Percentiles rank a stretch among this genome's conserved stretches.
These are phyloP conservation scores for Colius striatus DNA, from an alignment of 2,113 vertebrate species.

Conservation along the genomic window DNA sequence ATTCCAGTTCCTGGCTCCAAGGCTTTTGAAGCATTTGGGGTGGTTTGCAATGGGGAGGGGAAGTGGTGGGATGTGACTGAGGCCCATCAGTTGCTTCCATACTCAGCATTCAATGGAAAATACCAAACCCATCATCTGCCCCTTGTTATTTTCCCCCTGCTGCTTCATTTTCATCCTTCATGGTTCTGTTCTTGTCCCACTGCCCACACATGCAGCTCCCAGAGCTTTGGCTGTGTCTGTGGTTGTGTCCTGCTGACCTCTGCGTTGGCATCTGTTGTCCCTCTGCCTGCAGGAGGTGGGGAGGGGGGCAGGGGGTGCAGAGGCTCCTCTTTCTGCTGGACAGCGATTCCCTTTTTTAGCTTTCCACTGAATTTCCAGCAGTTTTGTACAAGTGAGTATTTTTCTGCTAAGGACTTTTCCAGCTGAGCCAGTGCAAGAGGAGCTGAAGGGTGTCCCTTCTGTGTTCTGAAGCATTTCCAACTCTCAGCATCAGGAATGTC, in stretches of 20 bases:
- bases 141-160: neutral
- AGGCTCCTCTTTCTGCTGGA: neutral
- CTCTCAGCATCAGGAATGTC: neutral
- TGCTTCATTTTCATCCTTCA: neutral
- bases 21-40: neutral
- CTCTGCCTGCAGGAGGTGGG: neutral
- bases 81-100: slow-evolving; percentile 24
- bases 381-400: neutral
- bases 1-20: neutral
- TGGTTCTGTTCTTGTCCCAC: neutral
- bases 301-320: accelerated
- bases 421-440: neutral
- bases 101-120: neutral
- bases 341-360: neutral
- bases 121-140: neutral
- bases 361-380: neutral
- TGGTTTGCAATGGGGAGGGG: neutral
- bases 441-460: neutral
- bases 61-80: accelerated
- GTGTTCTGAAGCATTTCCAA: neutral
- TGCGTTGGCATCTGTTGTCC: neutral
- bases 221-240: neutral
- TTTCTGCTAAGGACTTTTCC: neutral
- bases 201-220: neutral
- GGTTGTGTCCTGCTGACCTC: neutral